Conservation (phyloP, 2,888 invertebrate genomes). For the Rotaria sp. region DNA sequence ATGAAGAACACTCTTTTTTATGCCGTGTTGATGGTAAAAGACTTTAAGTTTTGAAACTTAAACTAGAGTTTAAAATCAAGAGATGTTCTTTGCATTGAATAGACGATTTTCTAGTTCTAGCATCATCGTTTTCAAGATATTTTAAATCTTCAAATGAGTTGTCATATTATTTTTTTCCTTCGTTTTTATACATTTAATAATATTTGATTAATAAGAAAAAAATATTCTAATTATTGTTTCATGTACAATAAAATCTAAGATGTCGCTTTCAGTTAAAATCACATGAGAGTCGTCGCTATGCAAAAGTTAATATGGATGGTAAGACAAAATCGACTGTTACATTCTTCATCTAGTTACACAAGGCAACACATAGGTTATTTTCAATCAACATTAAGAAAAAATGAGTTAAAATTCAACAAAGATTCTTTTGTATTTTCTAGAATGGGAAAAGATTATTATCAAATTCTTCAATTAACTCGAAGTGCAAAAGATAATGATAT, state of each 20-base stretch:
- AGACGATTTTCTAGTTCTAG: too few species aligned
- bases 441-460: constrained; percentile 40
- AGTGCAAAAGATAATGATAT: constrained; percentile 40
- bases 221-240: too few species aligned
- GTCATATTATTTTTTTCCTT: too few species aligned
- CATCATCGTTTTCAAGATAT: too few species aligned
- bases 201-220: too few species aligned
- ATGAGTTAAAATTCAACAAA: neutral
- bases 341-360: constrained; percentile 2
- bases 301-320: neutral
- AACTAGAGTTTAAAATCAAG: too few species aligned
- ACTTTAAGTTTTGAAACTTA: too few species aligned
- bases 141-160: too few species aligned
- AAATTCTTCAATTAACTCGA: constrained; percentile 33
- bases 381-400: neutral
- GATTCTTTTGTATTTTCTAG: neutral
- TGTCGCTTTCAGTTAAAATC: neutral
- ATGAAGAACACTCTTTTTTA: too few species aligned
- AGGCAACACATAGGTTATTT: neutral
- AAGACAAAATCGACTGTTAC: neutral
- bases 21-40: too few species aligned
- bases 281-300: neutral
- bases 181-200: too few species aligned
- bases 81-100: too few species aligned
- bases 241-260: neutral